Conservation (phyloP, 2,797 vertebrate species). For the Eidolon dupreanum region DNA sequence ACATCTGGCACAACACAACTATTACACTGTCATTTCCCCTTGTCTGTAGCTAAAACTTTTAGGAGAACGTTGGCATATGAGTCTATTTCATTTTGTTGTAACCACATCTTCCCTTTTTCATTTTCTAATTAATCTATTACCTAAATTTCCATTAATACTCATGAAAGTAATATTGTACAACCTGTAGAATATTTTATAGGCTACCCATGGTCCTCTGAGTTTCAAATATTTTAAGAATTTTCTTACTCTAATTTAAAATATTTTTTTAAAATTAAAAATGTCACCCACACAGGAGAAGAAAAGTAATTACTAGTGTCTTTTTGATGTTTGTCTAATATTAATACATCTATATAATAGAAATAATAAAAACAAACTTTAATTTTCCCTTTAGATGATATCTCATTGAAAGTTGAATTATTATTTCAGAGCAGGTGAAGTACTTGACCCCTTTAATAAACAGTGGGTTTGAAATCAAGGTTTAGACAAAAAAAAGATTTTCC, state of each 20-base stretch:
- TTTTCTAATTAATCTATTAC: not conserved
- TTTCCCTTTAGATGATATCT: not conserved
- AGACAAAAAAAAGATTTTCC: not conserved
- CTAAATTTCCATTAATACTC: not conserved
- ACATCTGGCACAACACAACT: not conserved
- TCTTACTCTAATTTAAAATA: not conserved
- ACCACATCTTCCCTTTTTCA: not conserved
- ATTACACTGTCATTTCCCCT: not conserved
- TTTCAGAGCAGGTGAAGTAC: not conserved
- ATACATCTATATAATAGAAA: not conserved
- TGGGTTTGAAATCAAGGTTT: not conserved
- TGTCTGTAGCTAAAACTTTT: not conserved
- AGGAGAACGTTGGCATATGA: not conserved
- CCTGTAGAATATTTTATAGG: not conserved
- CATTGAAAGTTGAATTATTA: not conserved
- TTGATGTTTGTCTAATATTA: not conserved
- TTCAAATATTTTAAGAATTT: slow-evolving; percentile 15
- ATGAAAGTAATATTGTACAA: not conserved
- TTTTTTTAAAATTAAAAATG: not conserved
- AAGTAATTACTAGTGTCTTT: not conserved
- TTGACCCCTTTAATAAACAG: not conserved
- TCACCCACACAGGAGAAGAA: not conserved
- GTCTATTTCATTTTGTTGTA: not conserved
- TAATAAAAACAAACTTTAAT: not conserved
- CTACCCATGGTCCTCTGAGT: not conserved